phyloP scores from a whole-genome alignment of 2,888 invertebrate species.

The Oxystoma pomonae region DNA sequence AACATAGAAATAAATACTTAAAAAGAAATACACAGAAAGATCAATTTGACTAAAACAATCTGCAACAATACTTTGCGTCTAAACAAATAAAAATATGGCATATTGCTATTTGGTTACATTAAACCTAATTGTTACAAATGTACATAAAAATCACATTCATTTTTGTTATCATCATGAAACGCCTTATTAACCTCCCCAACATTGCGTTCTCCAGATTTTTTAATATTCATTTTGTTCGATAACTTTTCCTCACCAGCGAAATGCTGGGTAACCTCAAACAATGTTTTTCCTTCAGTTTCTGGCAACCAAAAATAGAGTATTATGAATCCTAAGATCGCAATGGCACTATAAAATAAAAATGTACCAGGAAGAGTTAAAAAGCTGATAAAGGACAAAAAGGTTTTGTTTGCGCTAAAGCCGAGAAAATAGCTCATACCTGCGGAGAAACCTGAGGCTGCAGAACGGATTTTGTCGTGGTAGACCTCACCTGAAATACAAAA shows the following conservation, averaged over 20 bases:
- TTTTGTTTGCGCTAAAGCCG: constrained; percentile 70
- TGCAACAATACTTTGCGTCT: too few relatives aligned
- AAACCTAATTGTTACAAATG: too few relatives aligned
- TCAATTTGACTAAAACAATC: too few relatives aligned
- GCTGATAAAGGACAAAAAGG: constrained; percentile 63
- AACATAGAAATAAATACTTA: too few relatives aligned
- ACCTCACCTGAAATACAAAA: constrained; percentile 62
- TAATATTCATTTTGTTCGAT: constrained; percentile 47
- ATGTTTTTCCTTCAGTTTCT: constrained; percentile 76
- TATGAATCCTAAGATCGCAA: constrained; percentile 61
- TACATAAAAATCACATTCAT: neutral
- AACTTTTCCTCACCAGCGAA: constrained; percentile 58
- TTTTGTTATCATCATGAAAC: constrained; percentile 15
- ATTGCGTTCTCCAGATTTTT: constrained; percentile 4
- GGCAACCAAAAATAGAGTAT: constrained; percentile 67
- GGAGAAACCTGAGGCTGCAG: constrained; percentile 68
- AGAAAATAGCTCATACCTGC: constrained; percentile 73
- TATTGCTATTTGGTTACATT: too few relatives aligned
- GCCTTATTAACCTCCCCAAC: constrained; percentile 27
- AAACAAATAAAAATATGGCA: too few relatives aligned
- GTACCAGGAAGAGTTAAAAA: constrained; percentile 64
- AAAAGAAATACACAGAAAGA: too few relatives aligned
- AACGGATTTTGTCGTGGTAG: constrained; percentile 63
- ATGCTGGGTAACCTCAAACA: constrained; percentile 68
- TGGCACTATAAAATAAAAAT: constrained; percentile 63